Base-by-base conservation (phyloP, 2,888 invertebrate species). In the Callyntrura guangdongensis region DNA sequence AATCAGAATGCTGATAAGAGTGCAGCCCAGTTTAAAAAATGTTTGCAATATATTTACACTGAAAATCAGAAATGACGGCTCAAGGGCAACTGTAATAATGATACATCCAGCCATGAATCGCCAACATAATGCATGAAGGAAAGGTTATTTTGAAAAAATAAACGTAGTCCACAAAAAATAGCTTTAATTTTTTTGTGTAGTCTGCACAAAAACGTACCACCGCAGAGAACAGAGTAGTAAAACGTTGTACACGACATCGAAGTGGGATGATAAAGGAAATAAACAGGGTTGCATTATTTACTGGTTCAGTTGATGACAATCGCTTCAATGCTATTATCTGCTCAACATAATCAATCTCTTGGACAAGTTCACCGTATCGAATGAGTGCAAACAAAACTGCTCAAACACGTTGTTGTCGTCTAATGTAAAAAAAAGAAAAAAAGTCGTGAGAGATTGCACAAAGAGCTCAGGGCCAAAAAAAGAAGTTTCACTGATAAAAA, bases 321-420 rank as follows among this genome's bases (percentile, higher is more conserved):
- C 56, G 56, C 81, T 81, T 56, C 27, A 17, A 74, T 59, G 20
- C 49, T 59, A 59, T 79, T 79, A 81, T 81, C 81, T 81, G 74
- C 47, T 36, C 20, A 81, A 59, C 17, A n/a, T 20, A 81, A 81
- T 81, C 81, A 59, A 81, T 81, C 59, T 36, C 36, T 56, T 81
- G 81, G 81, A 81, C 81, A 81, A 81, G 81, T 81, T 81, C 81
- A 81, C 59, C n/a, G 59, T 59, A 59, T 81, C 81, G 11, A 81
- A 81, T 59, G 14, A 81, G 27, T 81, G 59, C 56, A 81, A 59
- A 14, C 81, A 45, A 36, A 12, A 36, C 36, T 36, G 36, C 36
- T 36, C 36, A 81, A 17, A 49, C 22, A 22, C 61, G 22, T 59
- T 47, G 47, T 47, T 59, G n/a, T n/a, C n/a, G n/a, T 17, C 9